These are phyloP conservation scores for Lacerta bilineata DNA, from an alignment of 2,797 vertebrate genomes.

Conservation along the genomic window DNA sequence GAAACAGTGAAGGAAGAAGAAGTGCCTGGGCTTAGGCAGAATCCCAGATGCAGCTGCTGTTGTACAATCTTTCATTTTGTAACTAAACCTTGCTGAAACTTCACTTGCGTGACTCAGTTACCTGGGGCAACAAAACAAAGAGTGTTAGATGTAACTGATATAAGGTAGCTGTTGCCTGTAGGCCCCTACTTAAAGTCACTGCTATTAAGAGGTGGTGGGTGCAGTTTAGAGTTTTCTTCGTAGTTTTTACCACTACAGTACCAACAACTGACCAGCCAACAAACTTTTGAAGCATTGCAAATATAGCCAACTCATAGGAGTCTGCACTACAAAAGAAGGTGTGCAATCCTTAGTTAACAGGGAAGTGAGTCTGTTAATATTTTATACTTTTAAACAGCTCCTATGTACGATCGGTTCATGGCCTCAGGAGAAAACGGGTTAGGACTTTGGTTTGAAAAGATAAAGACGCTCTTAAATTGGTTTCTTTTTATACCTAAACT, in stretches of 20 bases:
- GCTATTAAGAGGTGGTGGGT: too few species aligned
- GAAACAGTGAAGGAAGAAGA: neutral
- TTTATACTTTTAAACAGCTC: neutral
- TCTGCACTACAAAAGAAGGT: too few species aligned
- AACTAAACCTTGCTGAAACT: neutral
- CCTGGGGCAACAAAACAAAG: neutral
- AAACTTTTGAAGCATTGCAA: too few species aligned
- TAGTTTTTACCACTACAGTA: too few species aligned
- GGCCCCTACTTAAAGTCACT: too few species aligned
- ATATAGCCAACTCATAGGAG: too few species aligned
- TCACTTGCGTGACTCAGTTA: neutral
- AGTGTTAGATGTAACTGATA: neutral
- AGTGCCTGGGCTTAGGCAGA: neutral
- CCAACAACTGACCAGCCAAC: too few species aligned
- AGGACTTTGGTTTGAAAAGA: neutral
- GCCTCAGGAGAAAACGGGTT: neutral
- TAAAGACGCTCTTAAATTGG: neutral
- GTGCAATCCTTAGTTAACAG: neutral
- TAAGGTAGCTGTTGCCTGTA: neutral
- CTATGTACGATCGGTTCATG: neutral
- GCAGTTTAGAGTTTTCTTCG: too few species aligned
- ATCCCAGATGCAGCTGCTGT: neutral
- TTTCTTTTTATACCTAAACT: neutral
- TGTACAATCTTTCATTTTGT: neutral
- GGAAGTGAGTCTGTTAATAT: neutral